Conservation (phyloP, 2,113 vertebrate species). For the Mastomys coucha region DNA sequence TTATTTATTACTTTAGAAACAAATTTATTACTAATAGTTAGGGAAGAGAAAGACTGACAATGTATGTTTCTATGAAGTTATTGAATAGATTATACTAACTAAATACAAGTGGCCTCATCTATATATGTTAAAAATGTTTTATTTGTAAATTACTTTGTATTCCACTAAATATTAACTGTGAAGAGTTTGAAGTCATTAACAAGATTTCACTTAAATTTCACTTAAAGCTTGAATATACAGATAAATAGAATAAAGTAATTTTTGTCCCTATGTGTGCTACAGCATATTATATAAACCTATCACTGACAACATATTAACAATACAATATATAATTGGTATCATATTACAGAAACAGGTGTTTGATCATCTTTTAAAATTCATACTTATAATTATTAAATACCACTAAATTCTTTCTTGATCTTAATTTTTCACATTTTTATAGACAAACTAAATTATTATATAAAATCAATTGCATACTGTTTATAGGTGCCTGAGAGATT, state of each 20-base stretch:
- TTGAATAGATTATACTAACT: background rate
- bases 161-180: background rate
- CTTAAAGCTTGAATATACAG: background rate
- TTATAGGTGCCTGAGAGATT: background rate
- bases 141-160: background rate
- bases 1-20: background rate
- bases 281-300: background rate
- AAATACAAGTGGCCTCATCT: constrained; percentile 8
- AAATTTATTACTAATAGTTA: constrained; percentile 15
- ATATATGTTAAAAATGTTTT: background rate
- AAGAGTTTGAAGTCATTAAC: background rate
- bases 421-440: background rate
- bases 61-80: background rate
- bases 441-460: background rate
- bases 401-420: background rate
- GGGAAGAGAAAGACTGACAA: background rate
- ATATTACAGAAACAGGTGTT: background rate
- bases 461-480: background rate
- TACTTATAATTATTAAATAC: background rate
- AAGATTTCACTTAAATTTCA: background rate
- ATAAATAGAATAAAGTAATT: background rate
- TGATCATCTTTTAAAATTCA: background rate
- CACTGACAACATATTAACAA: too few species aligned
- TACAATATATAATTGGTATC: background rate
- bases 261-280: background rate